These are phyloP conservation scores for Falcaria lacertinaria DNA, from an alignment of 2,888 invertebrate genomes.

Conservation along the genomic window DNA sequence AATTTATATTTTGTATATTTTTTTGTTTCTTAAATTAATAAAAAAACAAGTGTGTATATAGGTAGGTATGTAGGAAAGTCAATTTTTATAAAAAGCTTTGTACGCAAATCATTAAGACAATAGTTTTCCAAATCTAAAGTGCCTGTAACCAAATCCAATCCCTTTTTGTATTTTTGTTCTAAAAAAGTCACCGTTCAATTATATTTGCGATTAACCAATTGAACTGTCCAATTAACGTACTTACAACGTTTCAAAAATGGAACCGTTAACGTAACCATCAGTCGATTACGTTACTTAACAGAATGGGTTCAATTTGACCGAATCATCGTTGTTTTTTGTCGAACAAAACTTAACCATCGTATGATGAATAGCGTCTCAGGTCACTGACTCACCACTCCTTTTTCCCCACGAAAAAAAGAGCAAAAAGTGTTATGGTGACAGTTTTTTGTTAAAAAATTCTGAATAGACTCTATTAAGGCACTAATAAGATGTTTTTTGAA, in stretches of 20 bases:
- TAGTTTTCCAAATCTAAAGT: too few species aligned
- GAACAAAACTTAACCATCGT: conserved; percentile 9
- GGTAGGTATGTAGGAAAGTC: too few species aligned
- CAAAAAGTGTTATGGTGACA: conserved; percentile 6
- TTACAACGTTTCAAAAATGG: background rate
- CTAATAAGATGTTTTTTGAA: background rate
- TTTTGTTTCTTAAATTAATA: too few species aligned
- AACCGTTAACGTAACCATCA: background rate
- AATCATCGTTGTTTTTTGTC: conserved; percentile 7
- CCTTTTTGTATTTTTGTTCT: background rate
- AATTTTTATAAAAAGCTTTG: too few species aligned
- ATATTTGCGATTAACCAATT: background rate
- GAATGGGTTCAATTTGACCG: background rate
- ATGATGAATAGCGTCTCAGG: conserved; percentile 13
- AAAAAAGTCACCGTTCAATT: background rate
- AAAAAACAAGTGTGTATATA: too few species aligned
- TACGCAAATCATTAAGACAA: too few species aligned
- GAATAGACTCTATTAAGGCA: background rate
- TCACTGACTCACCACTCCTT: conserved; percentile 7
- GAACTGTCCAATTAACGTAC: background rate
- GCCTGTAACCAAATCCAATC: background rate
- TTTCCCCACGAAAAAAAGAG: conserved; percentile 2
- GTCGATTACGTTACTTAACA: background rate
- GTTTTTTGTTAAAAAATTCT: conserved; percentile 5
- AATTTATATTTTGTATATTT: too few species aligned